These are phyloP conservation scores for Linepithema humile DNA, from an alignment of 1,140 invertebrate species.

Conservation along the genomic window DNA sequence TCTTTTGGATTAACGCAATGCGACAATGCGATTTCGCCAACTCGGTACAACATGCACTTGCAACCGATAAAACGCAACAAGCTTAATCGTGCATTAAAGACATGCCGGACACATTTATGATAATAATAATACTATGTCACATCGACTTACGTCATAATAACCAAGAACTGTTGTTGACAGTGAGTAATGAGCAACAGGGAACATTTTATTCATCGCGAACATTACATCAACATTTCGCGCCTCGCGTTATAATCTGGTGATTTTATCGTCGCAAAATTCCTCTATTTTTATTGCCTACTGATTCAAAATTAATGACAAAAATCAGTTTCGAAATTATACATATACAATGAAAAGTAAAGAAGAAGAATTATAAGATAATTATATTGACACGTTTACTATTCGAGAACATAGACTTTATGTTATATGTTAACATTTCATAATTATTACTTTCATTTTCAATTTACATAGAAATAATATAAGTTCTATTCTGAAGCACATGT, in stretches of 20 bases:
- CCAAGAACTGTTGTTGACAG: not conserved
- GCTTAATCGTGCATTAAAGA: not conserved
- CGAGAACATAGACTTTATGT: no score
- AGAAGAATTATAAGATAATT: not conserved
- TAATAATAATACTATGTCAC: conserved; percentile 4
- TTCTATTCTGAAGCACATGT: no score
- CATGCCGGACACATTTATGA: not conserved
- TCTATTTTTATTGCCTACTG: not conserved
- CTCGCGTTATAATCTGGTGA: not conserved
- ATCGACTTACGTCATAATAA: not conserved
- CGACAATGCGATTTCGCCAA: not conserved
- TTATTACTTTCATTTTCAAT: no score
- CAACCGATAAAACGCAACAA: not conserved
- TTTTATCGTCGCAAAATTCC: not conserved
- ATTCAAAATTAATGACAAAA: not conserved
- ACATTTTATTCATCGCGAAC: not conserved
- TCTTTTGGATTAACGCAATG: not conserved
- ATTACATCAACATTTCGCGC: not conserved
- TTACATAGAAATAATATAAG: no score
- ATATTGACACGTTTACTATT: no score
- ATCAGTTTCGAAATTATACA: not conserved
- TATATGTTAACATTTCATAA: no score
- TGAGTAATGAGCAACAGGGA: not conserved
- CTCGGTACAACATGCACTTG: not conserved
- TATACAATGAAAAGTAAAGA: not conserved